Base-by-base conservation (phyloP, 2,113 vertebrate species). In the Dipodomys stephensi region DNA sequence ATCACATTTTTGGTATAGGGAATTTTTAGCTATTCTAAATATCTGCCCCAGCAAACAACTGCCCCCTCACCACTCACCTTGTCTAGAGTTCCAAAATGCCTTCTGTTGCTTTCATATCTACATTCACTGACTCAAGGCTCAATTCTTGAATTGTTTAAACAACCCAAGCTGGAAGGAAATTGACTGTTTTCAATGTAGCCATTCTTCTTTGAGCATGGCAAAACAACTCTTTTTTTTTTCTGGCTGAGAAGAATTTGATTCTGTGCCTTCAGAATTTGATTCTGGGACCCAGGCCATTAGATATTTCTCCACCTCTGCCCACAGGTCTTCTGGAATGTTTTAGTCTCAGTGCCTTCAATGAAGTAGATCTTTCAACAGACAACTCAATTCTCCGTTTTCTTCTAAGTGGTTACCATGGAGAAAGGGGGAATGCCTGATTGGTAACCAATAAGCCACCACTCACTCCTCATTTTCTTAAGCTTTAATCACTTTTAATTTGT, bases 401-500 rank as follows among this genome's bases (percentile, higher is more conserved):
- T 83, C 39, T 28, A 19, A 39, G 32, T 39, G 35, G 25, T 22
- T 6, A 12, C 7, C 16, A 2, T 30, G 18, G 46, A 19, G 0
- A 6, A 67, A 25, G 4, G 0, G 2, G 27, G 57, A 2, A 7
- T 18, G 27, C 1, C 28, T 25, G 44, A 53, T 11, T 7, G 0
- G 39, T 30, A 18, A 35, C 13, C 13, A 32, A 46, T 18, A 39
- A 71, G 16, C 12, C 22, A 49, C 4, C 82, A 22, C 82, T 68
- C 10, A 68, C 22, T 69, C n/a, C 69, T 7, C 11, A 35, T 2
- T 30, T 67, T 76, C 10, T 12, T 9, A 15, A 2, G 11, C 25
- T 27, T 28, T 6, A 25, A 27, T 12, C 23, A 6, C 15, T 65
- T 53, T 18, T 9, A 16, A 25, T 83, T 82, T 65, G 4, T 35